A percentile compares a stretch with the other conserved stretches of the same genome.
Evolutionary conservation across 1,140 invertebrate genomes (phyloP).

Genomic region (Aporrectodea caliginosa): DNA sequence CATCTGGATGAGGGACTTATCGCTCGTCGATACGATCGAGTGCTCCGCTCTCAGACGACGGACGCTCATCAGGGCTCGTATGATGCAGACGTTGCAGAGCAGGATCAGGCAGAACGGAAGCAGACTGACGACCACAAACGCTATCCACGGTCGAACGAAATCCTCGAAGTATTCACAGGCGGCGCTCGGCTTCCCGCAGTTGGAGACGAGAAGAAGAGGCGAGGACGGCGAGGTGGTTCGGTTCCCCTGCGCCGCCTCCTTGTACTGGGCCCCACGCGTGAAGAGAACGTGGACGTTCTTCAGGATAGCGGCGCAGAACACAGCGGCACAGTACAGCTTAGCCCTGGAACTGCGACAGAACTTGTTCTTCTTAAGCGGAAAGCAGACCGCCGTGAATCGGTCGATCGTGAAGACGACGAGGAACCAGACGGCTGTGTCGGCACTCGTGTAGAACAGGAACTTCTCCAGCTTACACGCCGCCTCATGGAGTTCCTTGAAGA

Average conservation of each 20-base stretch:
- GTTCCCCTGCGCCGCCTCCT: neutral
- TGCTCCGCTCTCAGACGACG: neutral
- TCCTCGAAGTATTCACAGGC: conserved; percentile 26
- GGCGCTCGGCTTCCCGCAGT: conserved; percentile 25
- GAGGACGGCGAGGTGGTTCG: neutral
- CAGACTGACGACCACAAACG: conserved; percentile 24
- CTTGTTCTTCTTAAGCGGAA: conserved; percentile 31
- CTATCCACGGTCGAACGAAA: conserved; percentile 32
- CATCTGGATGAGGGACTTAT: conserved; percentile 22
- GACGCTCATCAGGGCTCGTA: conserved; percentile 11
- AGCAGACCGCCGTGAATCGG: conserved; percentile 36
- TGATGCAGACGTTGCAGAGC: conserved; percentile 30
- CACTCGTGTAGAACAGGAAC: conserved; percentile 32
- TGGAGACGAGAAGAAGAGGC: conserved; percentile 5
- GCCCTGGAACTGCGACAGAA: neutral
- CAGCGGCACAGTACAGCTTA: conserved; percentile 4
- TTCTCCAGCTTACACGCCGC: conserved; percentile 35
- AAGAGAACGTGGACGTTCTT: conserved; percentile 32
- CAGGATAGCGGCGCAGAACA: conserved; percentile 9
- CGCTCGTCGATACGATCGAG: neutral
- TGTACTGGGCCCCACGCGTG: conserved; percentile 28
- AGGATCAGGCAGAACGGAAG: conserved; percentile 26
- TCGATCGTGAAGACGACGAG: conserved; percentile 37
- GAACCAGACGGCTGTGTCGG: conserved; percentile 36
- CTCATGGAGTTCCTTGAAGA: conserved; percentile 25